Base-by-base conservation (phyloP, 2,888 invertebrate species). In the Gryllus longicercus region DNA sequence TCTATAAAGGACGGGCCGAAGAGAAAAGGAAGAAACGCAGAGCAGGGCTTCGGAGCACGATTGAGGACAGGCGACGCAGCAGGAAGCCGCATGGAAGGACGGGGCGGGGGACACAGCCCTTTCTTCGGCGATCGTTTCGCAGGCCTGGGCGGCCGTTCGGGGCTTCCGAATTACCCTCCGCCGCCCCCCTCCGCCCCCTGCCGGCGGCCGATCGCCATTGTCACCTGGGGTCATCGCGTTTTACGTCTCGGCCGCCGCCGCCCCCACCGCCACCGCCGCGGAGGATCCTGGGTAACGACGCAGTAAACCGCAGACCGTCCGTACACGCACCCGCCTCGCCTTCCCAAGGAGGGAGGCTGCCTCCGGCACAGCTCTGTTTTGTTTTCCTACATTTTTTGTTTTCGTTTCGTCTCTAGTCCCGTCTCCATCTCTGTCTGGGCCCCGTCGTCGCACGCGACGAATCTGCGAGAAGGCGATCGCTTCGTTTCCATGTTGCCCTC, bases 401-500 rank as follows among this genome's bases (percentile, higher is more conserved):
- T 5, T 63, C 63, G n/a, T 63, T n/a, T 14, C n/a, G 63, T 63
- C 63, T n/a, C 63, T 10, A 8, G 38, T 63, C 16, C 4, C 8
- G 4, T 63, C 14, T 63, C n/a, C n/a, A 63, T 63, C 12, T 38
- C 8, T 38, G 38, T 0, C 38, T 38, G 38, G 38, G 38, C 38
- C 38, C 16, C 63, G 63, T 63, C 63, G 16, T 63, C 63, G 16
- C 63, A 63, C 5, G 63, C 14, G 63, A 18, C 63, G 16, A 63
- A 14, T n/a, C 63, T 16, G 63, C 63, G 14, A 1, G 14, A 63
- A 18, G 1, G 16, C 16, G 63, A 63, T 38, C 63, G 63, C 63
- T 18, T 63, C 63, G 63, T 63, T 63, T 63, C 63, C 63, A 63
- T 63, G 63, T 63, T 63, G 63, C 63, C 63, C n/a, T n/a, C 16